Evolutionary conservation across 2,888 invertebrate genomes (phyloP).

Genomic region (Zaprionus bogoriensis): DNA sequence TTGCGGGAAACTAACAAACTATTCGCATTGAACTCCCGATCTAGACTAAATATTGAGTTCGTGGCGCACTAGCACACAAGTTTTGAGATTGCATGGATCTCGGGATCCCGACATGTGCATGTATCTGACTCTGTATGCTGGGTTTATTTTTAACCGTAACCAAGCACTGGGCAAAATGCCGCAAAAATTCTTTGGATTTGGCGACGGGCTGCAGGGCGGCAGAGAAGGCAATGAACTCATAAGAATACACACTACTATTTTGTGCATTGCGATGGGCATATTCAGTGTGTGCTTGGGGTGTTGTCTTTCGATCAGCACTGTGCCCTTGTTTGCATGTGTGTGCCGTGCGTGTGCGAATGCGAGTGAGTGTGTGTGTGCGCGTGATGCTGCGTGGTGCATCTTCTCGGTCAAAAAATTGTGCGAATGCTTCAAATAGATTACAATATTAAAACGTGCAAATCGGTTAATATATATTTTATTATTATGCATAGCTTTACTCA

Average conservation of each 20-base stretch:
- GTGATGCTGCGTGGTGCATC: conserved; percentile 25
- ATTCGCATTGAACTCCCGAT: conserved; percentile 47
- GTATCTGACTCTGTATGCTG: conserved; percentile 16
- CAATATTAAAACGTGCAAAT: conserved; percentile 69
- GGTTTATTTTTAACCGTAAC: conserved; percentile 56
- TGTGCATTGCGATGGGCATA: conserved; percentile 44
- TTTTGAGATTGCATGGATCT: conserved; percentile 58
- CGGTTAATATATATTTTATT: conserved; percentile 66
- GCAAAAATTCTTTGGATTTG: conserved; percentile 26
- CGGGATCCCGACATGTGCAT: background rate
- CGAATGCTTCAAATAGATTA: conserved; percentile 36
- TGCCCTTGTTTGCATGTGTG: conserved; percentile 26
- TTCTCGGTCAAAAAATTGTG: conserved; percentile 39
- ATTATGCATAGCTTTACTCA: conserved; percentile 42
- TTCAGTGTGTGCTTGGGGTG: conserved; percentile 47
- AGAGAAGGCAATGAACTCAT: conserved; percentile 67
- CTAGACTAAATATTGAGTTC: conserved; percentile 46
- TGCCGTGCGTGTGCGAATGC: conserved; percentile 8
- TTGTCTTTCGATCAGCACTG: conserved; percentile 40
- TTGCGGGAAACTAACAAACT: background rate
- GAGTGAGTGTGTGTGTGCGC: conserved; percentile 12
- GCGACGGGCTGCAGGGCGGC: conserved; percentile 53
- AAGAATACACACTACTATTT: conserved; percentile 40
- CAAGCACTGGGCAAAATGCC: conserved; percentile 29
- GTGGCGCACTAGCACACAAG: conserved; percentile 41